Base-by-base conservation (phyloP, 2,113 vertebrate species). In the Lates calcarifer region DNA sequence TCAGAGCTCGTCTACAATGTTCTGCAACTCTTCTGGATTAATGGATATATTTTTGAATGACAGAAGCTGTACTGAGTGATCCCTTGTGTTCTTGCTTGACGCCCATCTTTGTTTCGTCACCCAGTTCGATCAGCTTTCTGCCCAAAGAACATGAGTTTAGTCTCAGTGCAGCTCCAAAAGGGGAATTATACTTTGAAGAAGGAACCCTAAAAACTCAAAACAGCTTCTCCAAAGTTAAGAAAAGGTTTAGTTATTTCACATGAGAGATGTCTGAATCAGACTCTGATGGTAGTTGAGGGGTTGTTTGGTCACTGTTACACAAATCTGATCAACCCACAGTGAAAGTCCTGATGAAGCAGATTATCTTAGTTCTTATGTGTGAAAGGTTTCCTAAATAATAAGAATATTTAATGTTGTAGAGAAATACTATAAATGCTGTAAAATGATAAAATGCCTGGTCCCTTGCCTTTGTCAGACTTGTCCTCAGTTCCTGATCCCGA, bases 381-480 rank as follows among this genome's bases (percentile, higher is more conserved):
- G 51, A 15, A 37, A 18, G 2, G 6, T 29, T 15, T 22, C 55
- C 15, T 56, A 26, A 57, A 71, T 39, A 28, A 26, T 24, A 28
- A 26, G 4, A 65, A 70, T 35, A 68, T 41, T 57, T 49, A 61
- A 6, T 37, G 9, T 20, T 39, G 43, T 6, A 29, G 20, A 41
- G 22, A 71, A 81, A 70, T 31, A 45, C 7, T 49, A 17, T 2
- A 8, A 12, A 31, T 3, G 29, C 13, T 58, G 63, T 66, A 20
- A 58, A 55, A 43, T 65, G 11, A 55, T 5, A 4, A 63, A 43
- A 12, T 41, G 51, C n/a, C 28, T 29, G 53, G 17, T 60, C 33
- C 47, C 92, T 90, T 94, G 97, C 98, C 98, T 97, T 99, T 99
- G 78, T 99, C 98, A 53, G 96, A 95, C 90, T 98, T 99, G 77